phyloP scores from a whole-genome alignment of 2,797 vertebrate genomes.

The Ctenosaura bakeri region DNA sequence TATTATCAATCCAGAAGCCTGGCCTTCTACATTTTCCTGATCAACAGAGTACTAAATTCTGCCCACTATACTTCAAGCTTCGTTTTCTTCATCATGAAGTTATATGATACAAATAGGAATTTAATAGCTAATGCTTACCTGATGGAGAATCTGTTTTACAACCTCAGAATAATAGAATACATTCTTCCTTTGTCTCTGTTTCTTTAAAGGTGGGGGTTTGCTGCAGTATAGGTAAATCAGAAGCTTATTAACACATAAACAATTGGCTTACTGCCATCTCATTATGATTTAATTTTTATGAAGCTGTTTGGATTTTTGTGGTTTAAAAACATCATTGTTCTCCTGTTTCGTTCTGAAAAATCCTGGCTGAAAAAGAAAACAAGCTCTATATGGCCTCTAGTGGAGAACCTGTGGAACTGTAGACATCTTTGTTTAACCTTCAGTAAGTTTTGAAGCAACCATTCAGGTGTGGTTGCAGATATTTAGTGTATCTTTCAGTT shows the following conservation, averaged over 20 bases:
- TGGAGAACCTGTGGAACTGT: slow-evolving; percentile 69
- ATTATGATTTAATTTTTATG: not conserved
- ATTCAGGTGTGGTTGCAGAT: not conserved
- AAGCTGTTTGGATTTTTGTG: not conserved
- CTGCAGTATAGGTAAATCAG: slow-evolving; percentile 2
- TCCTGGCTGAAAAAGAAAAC: slow-evolving; percentile 9
- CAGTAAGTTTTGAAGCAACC: not conserved
- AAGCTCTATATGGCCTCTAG: slow-evolving; percentile 82
- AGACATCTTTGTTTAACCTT: slow-evolving; percentile 27
- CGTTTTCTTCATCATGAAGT: not conserved
- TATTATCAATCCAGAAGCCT: not conserved
- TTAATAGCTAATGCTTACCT: not conserved
- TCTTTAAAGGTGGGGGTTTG: not conserved
- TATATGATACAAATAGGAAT: not conserved
- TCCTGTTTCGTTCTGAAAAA: not conserved
- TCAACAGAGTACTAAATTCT: not conserved
- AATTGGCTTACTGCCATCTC: not conserved
- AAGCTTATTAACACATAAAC: not conserved
- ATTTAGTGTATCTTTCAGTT: slow-evolving; percentile 26
- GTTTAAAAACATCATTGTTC: not conserved
- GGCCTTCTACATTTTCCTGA: not conserved
- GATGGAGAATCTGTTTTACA: slow-evolving; percentile 4
- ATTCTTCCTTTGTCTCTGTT: not conserved
- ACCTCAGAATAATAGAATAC: not conserved
- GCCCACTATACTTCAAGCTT: not conserved